Conservation (phyloP, 2,888 invertebrate species). For the Ceriagrion tenellum region DNA sequence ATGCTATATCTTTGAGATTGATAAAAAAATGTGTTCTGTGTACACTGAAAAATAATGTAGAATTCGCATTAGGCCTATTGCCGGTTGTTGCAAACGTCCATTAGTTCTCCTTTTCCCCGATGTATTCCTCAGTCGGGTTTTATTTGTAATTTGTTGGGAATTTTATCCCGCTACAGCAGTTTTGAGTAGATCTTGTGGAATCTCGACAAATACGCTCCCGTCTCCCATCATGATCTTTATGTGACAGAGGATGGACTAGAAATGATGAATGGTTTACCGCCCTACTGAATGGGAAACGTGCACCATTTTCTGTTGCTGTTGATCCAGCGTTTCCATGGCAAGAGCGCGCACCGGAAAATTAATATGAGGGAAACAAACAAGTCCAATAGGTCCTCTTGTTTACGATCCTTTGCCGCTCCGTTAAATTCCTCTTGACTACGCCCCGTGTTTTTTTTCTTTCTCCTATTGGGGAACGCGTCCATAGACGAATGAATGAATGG, state of each 20-base stretch:
- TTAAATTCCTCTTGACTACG: background rate
- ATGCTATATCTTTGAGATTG: too few relatives aligned
- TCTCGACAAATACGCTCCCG: background rate
- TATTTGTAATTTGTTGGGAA: too few relatives aligned
- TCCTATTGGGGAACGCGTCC: background rate
- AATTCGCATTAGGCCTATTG: too few relatives aligned
- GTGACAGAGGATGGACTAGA: background rate
- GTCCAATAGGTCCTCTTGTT: conserved; percentile 4
- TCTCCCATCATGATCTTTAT: background rate
- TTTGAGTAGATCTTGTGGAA: too few relatives aligned
- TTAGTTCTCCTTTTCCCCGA: too few relatives aligned
- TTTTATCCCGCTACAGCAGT: too few relatives aligned
- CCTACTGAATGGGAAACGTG: background rate
- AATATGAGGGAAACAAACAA: background rate
- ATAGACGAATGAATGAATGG: background rate
- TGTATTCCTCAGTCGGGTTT: too few relatives aligned
- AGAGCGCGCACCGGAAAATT: background rate
- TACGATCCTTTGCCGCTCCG: background rate
- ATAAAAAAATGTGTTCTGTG: too few relatives aligned
- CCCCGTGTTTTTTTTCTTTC: too few relatives aligned
- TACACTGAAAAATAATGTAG: too few relatives aligned
- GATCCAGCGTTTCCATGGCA: background rate
- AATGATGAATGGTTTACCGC: background rate
- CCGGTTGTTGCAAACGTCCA: too few relatives aligned
- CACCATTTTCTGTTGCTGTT: background rate